Evolutionary conservation across 1,140 invertebrate species (phyloP).

Genomic region (Ostrea denselamellosa): DNA sequence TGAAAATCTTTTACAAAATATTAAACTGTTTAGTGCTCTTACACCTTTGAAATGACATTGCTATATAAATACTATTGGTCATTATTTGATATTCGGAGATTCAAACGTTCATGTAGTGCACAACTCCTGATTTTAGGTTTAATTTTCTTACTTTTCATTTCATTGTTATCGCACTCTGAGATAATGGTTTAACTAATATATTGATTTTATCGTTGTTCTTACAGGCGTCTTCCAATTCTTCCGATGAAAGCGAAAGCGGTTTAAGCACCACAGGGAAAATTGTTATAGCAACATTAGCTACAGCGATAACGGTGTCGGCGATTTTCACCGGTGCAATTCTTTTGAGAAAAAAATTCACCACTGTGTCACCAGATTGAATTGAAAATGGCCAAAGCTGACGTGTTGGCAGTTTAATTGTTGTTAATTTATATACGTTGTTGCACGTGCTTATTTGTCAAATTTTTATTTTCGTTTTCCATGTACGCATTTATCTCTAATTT

Average conservation of each 20-base stretch:
- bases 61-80: no score
- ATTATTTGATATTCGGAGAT: no score
- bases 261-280: slow-evolving; percentile 32
- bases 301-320: neutral
- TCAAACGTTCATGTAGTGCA: no score
- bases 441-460: neutral
- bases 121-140: no score
- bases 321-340: slow-evolving; percentile 23
- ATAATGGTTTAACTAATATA: neutral
- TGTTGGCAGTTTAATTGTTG: neutral
- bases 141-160: no score
- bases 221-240: neutral
- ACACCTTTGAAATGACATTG: no score
- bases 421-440: neutral
- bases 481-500: neutral
- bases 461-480: neutral
- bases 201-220: neutral
- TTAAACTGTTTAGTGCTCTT: no score
- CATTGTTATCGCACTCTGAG: no score
- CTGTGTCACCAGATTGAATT: slow-evolving; percentile 32
- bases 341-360: slow-evolving; percentile 31
- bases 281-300: neutral
- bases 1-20: no score
- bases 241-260: neutral
- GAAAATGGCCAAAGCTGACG: neutral